These are phyloP conservation scores for Pelobates fuscus DNA, from an alignment of 2,113 vertebrate genomes.

Conservation along the genomic window DNA sequence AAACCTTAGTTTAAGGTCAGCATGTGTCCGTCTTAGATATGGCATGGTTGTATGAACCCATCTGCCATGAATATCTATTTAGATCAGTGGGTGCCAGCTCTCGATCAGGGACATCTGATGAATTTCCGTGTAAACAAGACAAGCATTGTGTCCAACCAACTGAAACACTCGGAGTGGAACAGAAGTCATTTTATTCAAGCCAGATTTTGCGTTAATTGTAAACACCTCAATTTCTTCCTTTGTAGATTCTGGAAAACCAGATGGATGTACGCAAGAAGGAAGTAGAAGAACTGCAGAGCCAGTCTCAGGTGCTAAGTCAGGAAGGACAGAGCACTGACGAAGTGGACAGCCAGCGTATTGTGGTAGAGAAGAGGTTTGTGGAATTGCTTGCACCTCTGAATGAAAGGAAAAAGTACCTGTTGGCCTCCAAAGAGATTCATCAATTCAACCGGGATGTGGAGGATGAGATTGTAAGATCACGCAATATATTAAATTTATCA, in stretches of 20 bases:
- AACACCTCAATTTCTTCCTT: conserved; percentile 15
- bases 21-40: no score
- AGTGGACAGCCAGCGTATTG: conserved; percentile 83
- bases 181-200: neutral
- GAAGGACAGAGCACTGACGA: conserved; percentile 90
- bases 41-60: no score
- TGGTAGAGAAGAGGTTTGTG: conserved; percentile 86
- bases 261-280: conserved; percentile 95
- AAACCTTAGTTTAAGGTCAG: no score
- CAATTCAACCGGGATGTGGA: conserved; percentile 95
- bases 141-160: neutral
- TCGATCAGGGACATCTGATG: no score
- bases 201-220: neutral
- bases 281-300: conserved; percentile 90
- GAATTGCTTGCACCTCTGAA: conserved; percentile 85
- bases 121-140: neutral
- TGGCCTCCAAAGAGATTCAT: conserved; percentile 92
- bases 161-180: neutral
- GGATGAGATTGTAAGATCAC: conserved; percentile 87
- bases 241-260: conserved; percentile 94
- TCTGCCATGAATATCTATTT: no score
- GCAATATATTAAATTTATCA: no score
- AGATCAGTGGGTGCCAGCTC: no score
- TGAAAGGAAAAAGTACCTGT: conserved; percentile 80
- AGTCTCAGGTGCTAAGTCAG: conserved; percentile 85